These are phyloP conservation scores for Xiphophorus couchianus DNA, from an alignment of 2,113 vertebrate species.

Conservation along the genomic window DNA sequence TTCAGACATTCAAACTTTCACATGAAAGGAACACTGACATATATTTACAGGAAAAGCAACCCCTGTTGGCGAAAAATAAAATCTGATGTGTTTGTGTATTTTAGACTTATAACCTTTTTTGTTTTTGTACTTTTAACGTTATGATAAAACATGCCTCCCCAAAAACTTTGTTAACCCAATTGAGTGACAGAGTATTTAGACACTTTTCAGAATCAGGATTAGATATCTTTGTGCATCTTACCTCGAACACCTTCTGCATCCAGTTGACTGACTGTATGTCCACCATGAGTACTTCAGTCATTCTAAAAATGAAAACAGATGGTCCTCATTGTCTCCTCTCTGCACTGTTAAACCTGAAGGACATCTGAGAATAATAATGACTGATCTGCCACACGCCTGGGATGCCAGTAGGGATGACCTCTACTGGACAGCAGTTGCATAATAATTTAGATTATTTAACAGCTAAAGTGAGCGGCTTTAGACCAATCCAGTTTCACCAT, in stretches of 20 bases:
- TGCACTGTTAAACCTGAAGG: constrained; percentile 54
- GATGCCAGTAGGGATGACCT: constrained; percentile 43
- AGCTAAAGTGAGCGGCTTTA: constrained; percentile 62
- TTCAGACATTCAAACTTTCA: too few relatives aligned
- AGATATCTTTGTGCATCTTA: neutral
- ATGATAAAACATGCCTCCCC: neutral
- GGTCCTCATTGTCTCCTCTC: constrained; percentile 27
- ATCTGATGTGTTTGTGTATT: neutral
- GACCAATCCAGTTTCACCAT: constrained; percentile 60
- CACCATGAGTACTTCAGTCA: constrained; percentile 33
- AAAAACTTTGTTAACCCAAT: constrained; percentile 7
- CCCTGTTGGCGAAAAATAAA: neutral
- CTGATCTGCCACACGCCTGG: constrained; percentile 39
- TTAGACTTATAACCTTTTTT: neutral
- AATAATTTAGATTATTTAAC: constrained; percentile 67
- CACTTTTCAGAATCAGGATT: constrained; percentile 18
- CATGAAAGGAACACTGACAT: too few relatives aligned
- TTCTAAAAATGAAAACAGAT: constrained; percentile 50
- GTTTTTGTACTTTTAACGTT: neutral
- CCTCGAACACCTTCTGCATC: constrained; percentile 21
- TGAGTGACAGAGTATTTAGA: constrained; percentile 1
- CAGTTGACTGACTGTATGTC: constrained; percentile 39
- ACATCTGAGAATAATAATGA: constrained; percentile 46
- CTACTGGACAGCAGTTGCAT: constrained; percentile 47
- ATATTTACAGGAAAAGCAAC: too few relatives aligned